Evolutionary conservation across 2,113 vertebrate species (phyloP).

Genomic region (Chunga burmeisteri): DNA sequence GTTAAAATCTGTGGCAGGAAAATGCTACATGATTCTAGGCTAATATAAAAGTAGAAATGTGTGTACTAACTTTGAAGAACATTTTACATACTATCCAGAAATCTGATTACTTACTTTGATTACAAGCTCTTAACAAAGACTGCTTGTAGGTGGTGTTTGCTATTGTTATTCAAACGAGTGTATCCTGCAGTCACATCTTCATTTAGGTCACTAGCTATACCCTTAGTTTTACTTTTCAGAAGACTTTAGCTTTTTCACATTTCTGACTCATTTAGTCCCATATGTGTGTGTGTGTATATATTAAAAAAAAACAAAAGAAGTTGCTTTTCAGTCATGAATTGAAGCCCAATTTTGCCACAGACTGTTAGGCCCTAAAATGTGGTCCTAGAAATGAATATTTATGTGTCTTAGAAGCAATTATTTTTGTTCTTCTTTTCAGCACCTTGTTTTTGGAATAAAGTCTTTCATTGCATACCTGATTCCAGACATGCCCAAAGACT

Average conservation of each 20-base stretch:
- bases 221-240: background rate
- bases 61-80: background rate
- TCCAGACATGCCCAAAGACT: slow-evolving; percentile 83
- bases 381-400: background rate
- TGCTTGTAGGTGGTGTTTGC: background rate
- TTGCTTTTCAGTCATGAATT: background rate
- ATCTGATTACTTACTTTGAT: background rate
- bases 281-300: background rate
- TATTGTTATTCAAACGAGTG: background rate
- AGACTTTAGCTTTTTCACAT: background rate
- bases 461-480: slow-evolving; percentile 86
- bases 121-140: background rate
- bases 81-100: accelerated
- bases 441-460: slow-evolving; percentile 85
- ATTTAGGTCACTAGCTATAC: background rate
- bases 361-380: background rate
- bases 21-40: background rate
- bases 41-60: background rate
- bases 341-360: background rate
- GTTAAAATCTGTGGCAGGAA: background rate
- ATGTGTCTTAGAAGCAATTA: background rate
- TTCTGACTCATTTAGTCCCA: background rate
- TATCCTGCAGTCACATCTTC: background rate
- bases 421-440: slow-evolving; percentile 67
- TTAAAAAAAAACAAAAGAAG: background rate